Conservation (phyloP, 2,888 invertebrate genomes). For the Epinotia ramella region DNA sequence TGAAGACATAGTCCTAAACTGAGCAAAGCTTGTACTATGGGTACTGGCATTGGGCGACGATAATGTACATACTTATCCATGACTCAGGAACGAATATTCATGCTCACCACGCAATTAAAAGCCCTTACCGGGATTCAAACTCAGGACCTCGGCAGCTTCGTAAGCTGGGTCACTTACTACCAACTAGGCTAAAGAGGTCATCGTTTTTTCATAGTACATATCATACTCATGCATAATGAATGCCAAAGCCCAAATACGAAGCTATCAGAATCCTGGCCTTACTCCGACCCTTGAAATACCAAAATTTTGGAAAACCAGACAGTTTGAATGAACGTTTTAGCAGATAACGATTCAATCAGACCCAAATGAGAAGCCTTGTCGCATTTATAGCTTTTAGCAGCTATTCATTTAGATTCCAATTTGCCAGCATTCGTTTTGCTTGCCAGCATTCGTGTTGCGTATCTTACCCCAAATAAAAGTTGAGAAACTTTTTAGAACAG, state of each 20-base stretch:
- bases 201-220: background rate
- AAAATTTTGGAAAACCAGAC: background rate
- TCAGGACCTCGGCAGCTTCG: too few relatives aligned
- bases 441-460: too few relatives aligned
- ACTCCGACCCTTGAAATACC: background rate
- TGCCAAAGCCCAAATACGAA: background rate
- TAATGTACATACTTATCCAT: too few relatives aligned
- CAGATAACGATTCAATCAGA: slow-evolving; percentile 18
- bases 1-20: too few relatives aligned
- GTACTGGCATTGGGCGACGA: too few relatives aligned
- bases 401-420: slow-evolving; percentile 32
- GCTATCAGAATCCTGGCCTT: background rate
- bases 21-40: too few relatives aligned
- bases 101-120: too few relatives aligned
- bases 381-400: slow-evolving; percentile 29
- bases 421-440: slow-evolving; percentile 37
- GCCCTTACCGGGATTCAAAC: too few relatives aligned
- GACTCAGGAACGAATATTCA: too few relatives aligned
- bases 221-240: background rate
- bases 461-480: background rate
- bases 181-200: too few relatives aligned
- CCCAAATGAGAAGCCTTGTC: slow-evolving; percentile 25
- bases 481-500: background rate
- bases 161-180: too few relatives aligned
- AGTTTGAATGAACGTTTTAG: slow-evolving; percentile 4